A percentile compares a stretch with the other conserved stretches of the same genome.
phyloP scores from a whole-genome alignment of 1,140 invertebrate genomes.

The Drosophila nikananu region DNA sequence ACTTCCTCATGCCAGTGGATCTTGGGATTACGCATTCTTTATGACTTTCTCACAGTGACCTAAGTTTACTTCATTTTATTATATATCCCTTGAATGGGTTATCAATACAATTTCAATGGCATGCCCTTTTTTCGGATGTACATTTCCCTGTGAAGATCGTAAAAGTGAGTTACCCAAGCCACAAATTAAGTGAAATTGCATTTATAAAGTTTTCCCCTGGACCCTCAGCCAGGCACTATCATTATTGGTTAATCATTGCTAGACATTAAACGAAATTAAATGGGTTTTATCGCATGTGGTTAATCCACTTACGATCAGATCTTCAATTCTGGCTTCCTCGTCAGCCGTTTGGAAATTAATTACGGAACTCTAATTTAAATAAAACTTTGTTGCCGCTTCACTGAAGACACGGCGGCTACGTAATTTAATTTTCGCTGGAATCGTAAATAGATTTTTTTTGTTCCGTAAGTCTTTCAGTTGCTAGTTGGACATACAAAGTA shows the following conservation, averaged over 20 bases:
- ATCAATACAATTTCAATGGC: slow-evolving; percentile 45
- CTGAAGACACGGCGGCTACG: slow-evolving; percentile 51
- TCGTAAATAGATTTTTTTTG: slow-evolving; percentile 79
- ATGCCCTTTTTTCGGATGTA: background rate
- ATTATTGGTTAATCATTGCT: slow-evolving; percentile 76
- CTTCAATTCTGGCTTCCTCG: background rate
- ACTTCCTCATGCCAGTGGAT: slow-evolving; percentile 11
- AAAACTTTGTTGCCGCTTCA: slow-evolving; percentile 73
- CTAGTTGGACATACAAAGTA: slow-evolving; percentile 62
- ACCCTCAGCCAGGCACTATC: slow-evolving; percentile 48
- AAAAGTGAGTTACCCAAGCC: slow-evolving; percentile 42
- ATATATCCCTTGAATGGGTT: slow-evolving; percentile 29
- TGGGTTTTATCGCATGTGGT: slow-evolving; percentile 63
- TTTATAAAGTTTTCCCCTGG: slow-evolving; percentile 16
- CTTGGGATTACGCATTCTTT: slow-evolving; percentile 20
- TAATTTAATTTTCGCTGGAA: slow-evolving; percentile 81
- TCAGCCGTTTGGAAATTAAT: slow-evolving; percentile 69
- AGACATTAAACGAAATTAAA: slow-evolving; percentile 74
- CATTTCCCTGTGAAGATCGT: slow-evolving; percentile 34
- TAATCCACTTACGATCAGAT: slow-evolving; percentile 44
- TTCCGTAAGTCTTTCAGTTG: slow-evolving; percentile 71
- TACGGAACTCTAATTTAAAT: slow-evolving; percentile 75
- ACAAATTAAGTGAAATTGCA: slow-evolving; percentile 50
- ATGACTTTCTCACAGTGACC: slow-evolving; percentile 42
- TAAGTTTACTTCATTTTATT: slow-evolving; percentile 32